phyloP scores from a whole-genome alignment of 2,888 invertebrate genomes.

The Gortyna flavago region DNA sequence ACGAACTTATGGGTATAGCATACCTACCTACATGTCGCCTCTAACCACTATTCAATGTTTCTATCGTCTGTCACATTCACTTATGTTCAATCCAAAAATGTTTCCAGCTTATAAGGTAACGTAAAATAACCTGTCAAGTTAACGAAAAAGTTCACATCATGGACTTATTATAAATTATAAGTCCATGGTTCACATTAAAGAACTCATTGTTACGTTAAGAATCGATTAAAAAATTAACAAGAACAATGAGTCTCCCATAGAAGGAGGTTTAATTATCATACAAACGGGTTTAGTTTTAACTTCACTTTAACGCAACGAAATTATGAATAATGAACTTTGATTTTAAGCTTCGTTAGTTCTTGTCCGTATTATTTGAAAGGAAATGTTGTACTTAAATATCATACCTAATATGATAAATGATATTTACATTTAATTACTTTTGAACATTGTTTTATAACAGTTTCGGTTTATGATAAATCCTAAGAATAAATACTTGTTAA shows the following conservation, averaged over 20 bases:
- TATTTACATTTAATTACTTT: conserved; percentile 21
- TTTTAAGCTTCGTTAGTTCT: conserved; percentile 86
- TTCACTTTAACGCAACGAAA: conserved; percentile 81
- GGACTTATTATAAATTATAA: too few relatives aligned
- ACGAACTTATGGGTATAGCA: background rate
- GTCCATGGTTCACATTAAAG: conserved; percentile 33
- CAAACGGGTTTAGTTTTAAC: conserved; percentile 80
- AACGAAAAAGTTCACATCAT: conserved; percentile 33
- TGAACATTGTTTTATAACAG: background rate
- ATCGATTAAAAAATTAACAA: conserved; percentile 66
- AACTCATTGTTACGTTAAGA: conserved; percentile 55
- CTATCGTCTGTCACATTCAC: background rate
- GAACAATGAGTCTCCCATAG: conserved; percentile 81
- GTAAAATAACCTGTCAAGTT: conserved; percentile 45
- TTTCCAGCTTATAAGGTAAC: background rate
- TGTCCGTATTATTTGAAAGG: conserved; percentile 67
- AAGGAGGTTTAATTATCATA: conserved; percentile 82
- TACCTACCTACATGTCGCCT: background rate
- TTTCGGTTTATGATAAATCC: background rate
- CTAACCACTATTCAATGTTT: background rate
- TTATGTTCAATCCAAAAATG: background rate
- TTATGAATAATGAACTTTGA: conserved; percentile 86
- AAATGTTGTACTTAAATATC: conserved; percentile 58
- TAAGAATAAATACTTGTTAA: background rate
- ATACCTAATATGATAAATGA: conserved; percentile 21